These are phyloP conservation scores for Synanthedon andrenaeformis DNA, from an alignment of 2,888 invertebrate genomes.

Conservation along the genomic window DNA sequence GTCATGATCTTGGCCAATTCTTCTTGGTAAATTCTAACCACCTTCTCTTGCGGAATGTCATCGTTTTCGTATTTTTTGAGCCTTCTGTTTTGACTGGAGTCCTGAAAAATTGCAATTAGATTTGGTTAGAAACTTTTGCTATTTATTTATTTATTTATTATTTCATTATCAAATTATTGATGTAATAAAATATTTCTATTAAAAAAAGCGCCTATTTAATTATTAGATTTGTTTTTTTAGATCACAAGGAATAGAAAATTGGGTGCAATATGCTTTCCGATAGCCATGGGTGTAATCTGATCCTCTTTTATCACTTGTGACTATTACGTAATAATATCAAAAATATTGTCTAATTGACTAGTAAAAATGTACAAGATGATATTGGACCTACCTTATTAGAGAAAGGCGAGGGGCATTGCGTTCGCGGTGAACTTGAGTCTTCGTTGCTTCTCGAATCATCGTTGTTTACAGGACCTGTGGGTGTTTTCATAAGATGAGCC, in stretches of 20 bases:
- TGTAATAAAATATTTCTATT: too few species aligned
- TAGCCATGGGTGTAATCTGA: too few species aligned
- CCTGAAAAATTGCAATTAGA: conserved; percentile 37
- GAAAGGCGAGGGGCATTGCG: conserved; percentile 85
- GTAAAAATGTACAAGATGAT: too few species aligned
- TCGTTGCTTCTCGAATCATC: conserved; percentile 80
- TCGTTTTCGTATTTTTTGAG: conserved; percentile 91
- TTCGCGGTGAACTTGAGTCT: conserved; percentile 82
- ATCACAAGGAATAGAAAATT: too few species aligned
- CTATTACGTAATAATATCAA: too few species aligned
- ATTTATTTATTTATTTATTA: too few species aligned
- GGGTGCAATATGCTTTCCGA: too few species aligned
- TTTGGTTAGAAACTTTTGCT: background rate
- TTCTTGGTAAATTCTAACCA: conserved; percentile 94
- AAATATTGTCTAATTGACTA: too few species aligned
- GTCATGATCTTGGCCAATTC: conserved; percentile 94
- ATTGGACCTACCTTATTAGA: conserved; percentile 72
- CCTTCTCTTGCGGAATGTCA: conserved; percentile 96
- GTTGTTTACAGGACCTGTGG: conserved; percentile 54
- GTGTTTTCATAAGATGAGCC: conserved; percentile 88
- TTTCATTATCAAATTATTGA: too few species aligned
- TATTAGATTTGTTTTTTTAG: too few species aligned
- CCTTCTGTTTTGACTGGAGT: conserved; percentile 78
- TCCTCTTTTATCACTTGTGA: too few species aligned
- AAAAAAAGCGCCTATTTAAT: too few species aligned